Conservation (phyloP, 2,888 invertebrate genomes). For the Ommatoiulus sabulosus region DNA sequence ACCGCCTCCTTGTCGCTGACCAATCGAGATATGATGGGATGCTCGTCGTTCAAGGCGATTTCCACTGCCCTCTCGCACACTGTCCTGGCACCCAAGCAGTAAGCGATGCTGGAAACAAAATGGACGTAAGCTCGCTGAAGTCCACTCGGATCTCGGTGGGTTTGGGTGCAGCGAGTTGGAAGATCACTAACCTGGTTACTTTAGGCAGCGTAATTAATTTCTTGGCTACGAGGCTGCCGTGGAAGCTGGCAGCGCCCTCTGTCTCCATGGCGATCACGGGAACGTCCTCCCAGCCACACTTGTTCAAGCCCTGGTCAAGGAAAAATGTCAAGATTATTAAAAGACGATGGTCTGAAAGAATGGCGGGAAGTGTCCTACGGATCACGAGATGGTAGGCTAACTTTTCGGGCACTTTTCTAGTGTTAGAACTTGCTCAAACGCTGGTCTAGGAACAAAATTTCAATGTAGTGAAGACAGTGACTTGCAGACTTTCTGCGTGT, state of each 20-base stretch:
- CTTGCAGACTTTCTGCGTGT: no score
- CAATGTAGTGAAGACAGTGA: no score
- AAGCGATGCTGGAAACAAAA: conserved; percentile 66
- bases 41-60: conserved; percentile 64
- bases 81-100: conserved; percentile 67
- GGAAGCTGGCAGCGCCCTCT: conserved; percentile 69
- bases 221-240: conserved; percentile 67
- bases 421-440: no score
- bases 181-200: conserved; percentile 62
- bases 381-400: no score
- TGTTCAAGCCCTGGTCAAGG: conserved; percentile 58
- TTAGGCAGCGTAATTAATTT: conserved; percentile 66
- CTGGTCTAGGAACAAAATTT: no score
- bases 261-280: conserved; percentile 71
- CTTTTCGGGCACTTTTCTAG: no score
- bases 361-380: no score
- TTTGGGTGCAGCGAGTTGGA: background rate
- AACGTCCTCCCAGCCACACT: conserved; percentile 64
- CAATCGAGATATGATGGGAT: conserved; percentile 66
- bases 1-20: conserved; percentile 68
- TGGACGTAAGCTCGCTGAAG: background rate
- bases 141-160: background rate
- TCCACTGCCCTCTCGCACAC: conserved; percentile 65
- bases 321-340: conserved; percentile 42
- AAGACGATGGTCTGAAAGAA: background rate